phyloP scores from a whole-genome alignment of 2,888 invertebrate genomes.

The Cephus runcator region DNA sequence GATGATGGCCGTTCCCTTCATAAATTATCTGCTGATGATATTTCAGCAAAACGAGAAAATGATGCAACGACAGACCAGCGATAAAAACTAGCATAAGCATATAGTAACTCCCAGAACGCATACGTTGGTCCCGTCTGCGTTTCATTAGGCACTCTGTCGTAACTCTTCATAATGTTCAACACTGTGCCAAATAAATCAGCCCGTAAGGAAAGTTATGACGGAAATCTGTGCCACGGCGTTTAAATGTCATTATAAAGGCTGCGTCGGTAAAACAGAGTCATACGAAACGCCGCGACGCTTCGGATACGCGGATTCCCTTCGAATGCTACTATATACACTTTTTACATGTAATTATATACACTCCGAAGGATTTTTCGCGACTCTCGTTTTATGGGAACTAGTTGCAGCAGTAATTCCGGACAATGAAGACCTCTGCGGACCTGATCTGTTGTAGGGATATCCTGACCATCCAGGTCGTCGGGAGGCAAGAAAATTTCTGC shows the following conservation, averaged over 20 bases:
- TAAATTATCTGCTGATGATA: neutral
- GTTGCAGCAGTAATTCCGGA: neutral
- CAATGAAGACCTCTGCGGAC: neutral
- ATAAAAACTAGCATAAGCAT: neutral
- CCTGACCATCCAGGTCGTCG: neutral
- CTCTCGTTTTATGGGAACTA: neutral
- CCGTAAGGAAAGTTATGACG: conserved; percentile 42
- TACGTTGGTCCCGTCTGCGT: conserved; percentile 8
- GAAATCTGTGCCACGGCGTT: conserved; percentile 38
- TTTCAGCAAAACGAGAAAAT: neutral
- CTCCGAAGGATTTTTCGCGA: neutral
- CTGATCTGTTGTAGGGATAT: neutral
- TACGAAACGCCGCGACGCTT: neutral
- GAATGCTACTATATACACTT: neutral
- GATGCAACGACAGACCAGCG: neutral
- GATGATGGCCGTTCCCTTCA: neutral
- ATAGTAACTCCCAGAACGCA: neutral
- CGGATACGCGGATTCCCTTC: neutral
- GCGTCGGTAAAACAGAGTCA: conserved; percentile 37
- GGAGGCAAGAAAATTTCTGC: neutral
- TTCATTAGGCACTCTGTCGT: conserved; percentile 45
- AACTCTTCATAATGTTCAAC: conserved; percentile 38
- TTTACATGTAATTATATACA: neutral
- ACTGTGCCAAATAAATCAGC: conserved; percentile 43
- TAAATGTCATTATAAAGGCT: conserved; percentile 47